These are phyloP conservation scores for Centroberyx gerrardi DNA, from an alignment of 2,797 vertebrate genomes.

Conservation along the genomic window DNA sequence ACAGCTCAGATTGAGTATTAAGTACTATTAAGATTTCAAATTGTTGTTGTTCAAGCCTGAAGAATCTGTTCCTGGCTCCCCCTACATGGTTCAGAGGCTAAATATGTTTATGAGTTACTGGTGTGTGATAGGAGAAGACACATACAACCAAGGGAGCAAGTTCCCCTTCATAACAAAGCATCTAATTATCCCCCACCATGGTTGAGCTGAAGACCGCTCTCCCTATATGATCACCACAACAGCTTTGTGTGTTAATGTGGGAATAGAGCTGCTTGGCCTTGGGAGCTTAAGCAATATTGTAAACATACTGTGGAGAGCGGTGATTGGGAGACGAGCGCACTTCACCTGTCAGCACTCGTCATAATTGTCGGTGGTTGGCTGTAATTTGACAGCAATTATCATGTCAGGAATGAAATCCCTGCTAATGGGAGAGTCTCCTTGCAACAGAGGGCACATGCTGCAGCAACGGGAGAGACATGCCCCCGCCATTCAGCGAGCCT, in stretches of 20 bases:
- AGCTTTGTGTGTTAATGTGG: constrained; percentile 40
- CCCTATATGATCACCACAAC: constrained; percentile 42
- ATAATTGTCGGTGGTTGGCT: constrained; percentile 68
- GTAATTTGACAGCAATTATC: constrained; percentile 81
- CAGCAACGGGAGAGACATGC: constrained; percentile 28
- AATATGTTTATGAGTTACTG: constrained; percentile 33
- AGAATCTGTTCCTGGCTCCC: neutral
- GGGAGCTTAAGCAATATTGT: constrained; percentile 42
- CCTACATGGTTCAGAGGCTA: constrained; percentile 13
- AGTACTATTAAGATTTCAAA: neutral
- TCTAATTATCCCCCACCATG: constrained; percentile 52
- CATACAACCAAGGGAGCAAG: constrained; percentile 40
- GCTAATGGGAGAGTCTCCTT: constrained; percentile 59
- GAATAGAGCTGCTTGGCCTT: constrained; percentile 48
- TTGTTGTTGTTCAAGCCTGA: constrained; percentile 4
- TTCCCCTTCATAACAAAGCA: constrained; percentile 49
- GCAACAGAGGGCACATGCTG: constrained; percentile 30
- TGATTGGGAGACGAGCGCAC: constrained; percentile 23
- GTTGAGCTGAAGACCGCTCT: constrained; percentile 7
- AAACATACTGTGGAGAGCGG: neutral
- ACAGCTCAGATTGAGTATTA: neutral
- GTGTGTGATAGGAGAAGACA: constrained; percentile 40
- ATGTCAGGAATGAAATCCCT: constrained; percentile 57
- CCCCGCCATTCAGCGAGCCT: constrained; percentile 16
- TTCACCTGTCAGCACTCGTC: constrained; percentile 71